Evolutionary conservation across 2,888 invertebrate species (phyloP), one percentile per base, ranked within the genome.

Genomic region (Metellina segmentata): DNA sequence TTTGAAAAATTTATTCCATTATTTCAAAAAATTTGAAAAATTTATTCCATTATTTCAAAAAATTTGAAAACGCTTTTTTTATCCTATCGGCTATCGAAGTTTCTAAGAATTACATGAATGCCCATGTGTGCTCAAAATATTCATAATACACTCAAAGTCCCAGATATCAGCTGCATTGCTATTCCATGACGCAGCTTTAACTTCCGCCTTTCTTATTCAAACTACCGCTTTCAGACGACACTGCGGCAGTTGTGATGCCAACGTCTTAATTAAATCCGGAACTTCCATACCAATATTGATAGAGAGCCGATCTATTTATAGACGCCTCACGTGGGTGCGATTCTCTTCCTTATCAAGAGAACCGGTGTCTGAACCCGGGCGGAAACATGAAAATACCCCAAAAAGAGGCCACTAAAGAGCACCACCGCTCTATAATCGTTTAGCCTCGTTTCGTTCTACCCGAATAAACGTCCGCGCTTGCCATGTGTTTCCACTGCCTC

Each of bases 381-480:
- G 87, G 87, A 87, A 87, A 79, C 72, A 71, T 79, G 71, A 79
- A 79, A 87, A 79, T 79, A 16, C 48, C 79, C 71, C 69, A 78
- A 87, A 86, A 87, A 53, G 78, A 87, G 87, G 87, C 87, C 79
- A 79, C 53, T 48, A 71, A 79, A 49, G 19, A 79, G 11, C 77
- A 9, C 71, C 51, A 11, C 69, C 11, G 49, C 77, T 71, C 72
- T 79, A n/a, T n/a, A 71, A 87, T 88, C 81, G 81, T 61, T 88
- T 88, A 81, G 74, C 81, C 88, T 88, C 74, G 49, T 81, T 88
- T 81, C 86, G 86, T 78, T 88, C 74, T 49, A 81, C 88, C 79
- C 79, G 74, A 53, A 61, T 69, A 81, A 20, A 16, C 81, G 48
- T 19, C 74, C 20, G 7, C 79, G 88, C 81, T 81, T 88, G 81